Evolutionary conservation across 2,888 invertebrate genomes (phyloP).

Genomic region (Athrips mouffetella): DNA sequence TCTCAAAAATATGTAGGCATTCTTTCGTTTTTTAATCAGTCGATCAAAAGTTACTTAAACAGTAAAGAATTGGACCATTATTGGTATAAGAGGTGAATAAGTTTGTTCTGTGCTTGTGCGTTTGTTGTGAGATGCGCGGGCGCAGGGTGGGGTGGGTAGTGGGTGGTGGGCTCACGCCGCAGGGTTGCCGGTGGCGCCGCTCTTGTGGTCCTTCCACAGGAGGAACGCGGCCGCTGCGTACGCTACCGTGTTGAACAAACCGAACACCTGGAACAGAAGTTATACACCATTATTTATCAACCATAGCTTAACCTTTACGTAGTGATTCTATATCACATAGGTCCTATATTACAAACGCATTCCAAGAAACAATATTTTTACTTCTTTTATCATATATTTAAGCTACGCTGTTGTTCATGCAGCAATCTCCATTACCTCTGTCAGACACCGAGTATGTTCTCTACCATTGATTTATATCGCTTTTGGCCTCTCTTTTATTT

Average conservation of each 20-base stretch:
- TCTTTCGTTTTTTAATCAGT: conserved; percentile 1
- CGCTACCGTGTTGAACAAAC: conserved; percentile 87
- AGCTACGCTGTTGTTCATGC: too few species aligned
- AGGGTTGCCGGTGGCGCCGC: conserved; percentile 36
- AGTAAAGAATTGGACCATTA: conserved; percentile 12
- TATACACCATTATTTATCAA: conserved; percentile 7
- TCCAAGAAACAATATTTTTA: too few species aligned
- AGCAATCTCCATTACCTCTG: too few species aligned
- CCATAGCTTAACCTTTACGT: not conserved
- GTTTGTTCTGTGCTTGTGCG: conserved; percentile 6
- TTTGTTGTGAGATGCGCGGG: not conserved
- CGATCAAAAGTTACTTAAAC: conserved; percentile 6
- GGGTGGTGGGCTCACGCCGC: conserved; percentile 22
- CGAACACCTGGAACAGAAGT: conserved; percentile 83
- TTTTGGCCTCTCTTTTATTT: too few species aligned
- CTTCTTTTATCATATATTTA: too few species aligned
- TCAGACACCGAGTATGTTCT: too few species aligned
- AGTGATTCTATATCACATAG: not conserved
- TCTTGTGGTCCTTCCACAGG: conserved; percentile 85
- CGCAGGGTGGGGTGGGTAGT: too few species aligned
- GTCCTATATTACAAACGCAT: too few species aligned
- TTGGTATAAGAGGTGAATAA: not conserved
- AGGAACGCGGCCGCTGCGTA: conserved; percentile 88
- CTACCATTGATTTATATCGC: too few species aligned
- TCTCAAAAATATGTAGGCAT: conserved; percentile 1